These are phyloP conservation scores for Megamerina dolium DNA, from an alignment of 2,888 invertebrate genomes.

Conservation along the genomic window DNA sequence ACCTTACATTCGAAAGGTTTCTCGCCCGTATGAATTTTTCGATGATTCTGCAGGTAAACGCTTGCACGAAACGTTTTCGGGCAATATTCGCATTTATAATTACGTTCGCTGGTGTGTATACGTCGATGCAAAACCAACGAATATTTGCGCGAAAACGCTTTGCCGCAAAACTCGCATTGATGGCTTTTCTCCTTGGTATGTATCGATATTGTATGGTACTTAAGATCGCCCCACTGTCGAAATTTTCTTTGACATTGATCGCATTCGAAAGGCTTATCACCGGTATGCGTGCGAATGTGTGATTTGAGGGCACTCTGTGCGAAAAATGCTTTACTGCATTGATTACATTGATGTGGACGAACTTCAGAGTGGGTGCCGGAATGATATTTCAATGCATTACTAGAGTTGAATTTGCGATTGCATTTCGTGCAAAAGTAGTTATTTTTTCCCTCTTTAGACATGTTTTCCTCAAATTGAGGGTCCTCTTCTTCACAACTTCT, in stretches of 20 bases:
- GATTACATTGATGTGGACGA: constrained; percentile 69
- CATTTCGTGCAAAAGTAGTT: constrained; percentile 51
- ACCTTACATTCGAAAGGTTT: constrained; percentile 69
- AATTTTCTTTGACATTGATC: constrained; percentile 69
- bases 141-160: constrained; percentile 79
- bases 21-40: constrained; percentile 79
- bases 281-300: constrained; percentile 74
- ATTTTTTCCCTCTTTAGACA: constrained; percentile 11
- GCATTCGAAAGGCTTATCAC: constrained; percentile 80
- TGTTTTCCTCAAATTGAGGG: constrained; percentile 4
- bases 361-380: constrained; percentile 72
- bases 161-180: constrained; percentile 84
- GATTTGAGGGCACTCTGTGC: constrained; percentile 76
- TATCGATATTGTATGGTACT: constrained; percentile 76
- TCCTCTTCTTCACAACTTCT: no score
- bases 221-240: constrained; percentile 83
- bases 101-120: constrained; percentile 81
- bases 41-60: constrained; percentile 76
- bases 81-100: constrained; percentile 81
- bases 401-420: constrained; percentile 67
- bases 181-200: constrained; percentile 76
- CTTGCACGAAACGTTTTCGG: constrained; percentile 78
- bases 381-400: constrained; percentile 81
- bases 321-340: constrained; percentile 78
- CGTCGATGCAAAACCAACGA: constrained; percentile 78